Evolutionary conservation across 2,797 vertebrate species (phyloP).

Genomic region (Lagorchestes hirsutus): DNA sequence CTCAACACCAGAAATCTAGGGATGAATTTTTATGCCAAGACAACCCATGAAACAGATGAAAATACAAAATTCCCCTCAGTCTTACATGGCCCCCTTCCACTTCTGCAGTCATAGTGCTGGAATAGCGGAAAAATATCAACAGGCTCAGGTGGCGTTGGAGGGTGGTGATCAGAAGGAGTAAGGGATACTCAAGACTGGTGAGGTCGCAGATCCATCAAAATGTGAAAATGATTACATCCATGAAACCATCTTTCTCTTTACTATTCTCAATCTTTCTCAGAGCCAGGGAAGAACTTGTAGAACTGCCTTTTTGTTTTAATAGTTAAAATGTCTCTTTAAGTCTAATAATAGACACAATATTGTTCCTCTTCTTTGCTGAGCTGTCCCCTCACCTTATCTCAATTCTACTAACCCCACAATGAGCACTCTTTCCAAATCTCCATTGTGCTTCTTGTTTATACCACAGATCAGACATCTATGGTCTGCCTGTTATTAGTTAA

Average conservation of each 20-base stretch:
- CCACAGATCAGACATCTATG: background rate
- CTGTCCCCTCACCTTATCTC: background rate
- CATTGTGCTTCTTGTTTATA: background rate
- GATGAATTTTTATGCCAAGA: background rate
- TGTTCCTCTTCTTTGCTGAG: background rate
- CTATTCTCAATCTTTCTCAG: background rate
- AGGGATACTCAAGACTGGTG: background rate
- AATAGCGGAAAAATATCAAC: background rate
- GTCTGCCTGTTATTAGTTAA: slow-evolving; percentile 8
- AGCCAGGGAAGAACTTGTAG: background rate
- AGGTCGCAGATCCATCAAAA: background rate
- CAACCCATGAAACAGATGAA: background rate
- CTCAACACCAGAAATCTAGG: background rate
- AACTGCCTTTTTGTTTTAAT: background rate
- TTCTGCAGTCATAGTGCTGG: background rate
- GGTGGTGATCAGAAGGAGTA: background rate
- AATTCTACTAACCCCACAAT: background rate
- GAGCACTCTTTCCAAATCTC: background rate
- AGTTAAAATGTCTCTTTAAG: background rate
- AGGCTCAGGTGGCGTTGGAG: background rate
- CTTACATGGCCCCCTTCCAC: background rate
- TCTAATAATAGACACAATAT: background rate
- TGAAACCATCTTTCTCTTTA: background rate
- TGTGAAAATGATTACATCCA: background rate
- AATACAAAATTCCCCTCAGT: background rate